These are phyloP conservation scores for Phocoena sinus DNA, from an alignment of 2,113 vertebrate genomes.

Conservation along the genomic window DNA sequence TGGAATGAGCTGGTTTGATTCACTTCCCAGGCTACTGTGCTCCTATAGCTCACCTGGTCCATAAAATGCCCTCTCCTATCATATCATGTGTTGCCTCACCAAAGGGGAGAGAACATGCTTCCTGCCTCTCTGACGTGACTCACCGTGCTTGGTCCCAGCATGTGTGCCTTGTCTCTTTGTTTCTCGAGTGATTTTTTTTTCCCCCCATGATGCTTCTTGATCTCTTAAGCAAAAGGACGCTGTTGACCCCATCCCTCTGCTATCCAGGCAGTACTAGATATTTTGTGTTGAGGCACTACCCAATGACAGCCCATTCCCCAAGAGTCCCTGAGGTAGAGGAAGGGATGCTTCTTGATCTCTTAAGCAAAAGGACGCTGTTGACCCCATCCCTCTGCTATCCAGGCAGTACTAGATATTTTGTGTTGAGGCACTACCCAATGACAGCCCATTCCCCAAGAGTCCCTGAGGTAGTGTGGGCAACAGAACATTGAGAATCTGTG, in stretches of 20 bases:
- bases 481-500: background rate
- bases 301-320: background rate
- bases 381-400: background rate
- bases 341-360: background rate
- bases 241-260: background rate
- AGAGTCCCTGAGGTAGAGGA: background rate
- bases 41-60: background rate
- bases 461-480: background rate
- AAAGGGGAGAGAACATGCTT: background rate
- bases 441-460: background rate
- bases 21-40: background rate
- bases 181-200: background rate
- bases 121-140: too few relatives aligned
- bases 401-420: background rate
- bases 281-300: fast-evolving
- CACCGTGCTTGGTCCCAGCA: fast-evolving
- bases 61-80: background rate
- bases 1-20: background rate
- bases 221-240: background rate
- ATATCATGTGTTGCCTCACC: too few relatives aligned
- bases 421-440: fast-evolving
- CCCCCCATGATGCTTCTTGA: fast-evolving
- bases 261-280: background rate
- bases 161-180: background rate
- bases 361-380: background rate